These are phyloP conservation scores for Drosophila anceps DNA, from an alignment of 2,888 invertebrate species.

Conservation along the genomic window DNA sequence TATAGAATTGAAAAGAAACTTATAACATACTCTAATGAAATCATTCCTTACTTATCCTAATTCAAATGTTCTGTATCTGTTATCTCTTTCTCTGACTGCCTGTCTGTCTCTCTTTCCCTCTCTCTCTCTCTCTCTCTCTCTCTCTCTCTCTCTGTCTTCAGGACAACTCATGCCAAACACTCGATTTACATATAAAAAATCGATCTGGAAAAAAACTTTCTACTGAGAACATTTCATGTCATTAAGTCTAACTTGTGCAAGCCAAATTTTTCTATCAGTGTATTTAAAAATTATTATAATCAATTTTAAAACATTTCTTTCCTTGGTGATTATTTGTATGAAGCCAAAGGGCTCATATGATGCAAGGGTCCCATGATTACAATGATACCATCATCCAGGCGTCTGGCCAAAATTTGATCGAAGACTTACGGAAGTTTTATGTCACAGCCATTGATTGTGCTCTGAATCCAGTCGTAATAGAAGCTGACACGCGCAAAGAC, in stretches of 20 bases:
- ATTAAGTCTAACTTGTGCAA: not conserved
- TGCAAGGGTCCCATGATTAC: constrained; percentile 24
- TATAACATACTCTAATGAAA: too few relatives aligned
- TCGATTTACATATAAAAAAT: too few relatives aligned
- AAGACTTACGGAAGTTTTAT: constrained; percentile 22
- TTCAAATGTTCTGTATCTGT: too few relatives aligned
- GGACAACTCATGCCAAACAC: too few relatives aligned
- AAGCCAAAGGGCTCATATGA: constrained; percentile 24
- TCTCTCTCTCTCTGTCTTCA: too few relatives aligned
- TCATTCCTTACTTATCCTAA: too few relatives aligned
- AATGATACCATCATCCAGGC: constrained; percentile 46
- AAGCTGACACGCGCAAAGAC: constrained; percentile 81
- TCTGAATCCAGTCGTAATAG: constrained; percentile 82
- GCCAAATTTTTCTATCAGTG: not conserved
- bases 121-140: too few relatives aligned
- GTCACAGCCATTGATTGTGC: constrained; percentile 78
- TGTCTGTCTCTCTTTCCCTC: too few relatives aligned
- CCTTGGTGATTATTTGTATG: not conserved
- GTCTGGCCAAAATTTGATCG: constrained; percentile 43
- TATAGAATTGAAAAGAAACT: too few relatives aligned
- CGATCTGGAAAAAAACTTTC: too few relatives aligned
- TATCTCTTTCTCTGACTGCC: too few relatives aligned
- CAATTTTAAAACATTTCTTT: constrained; percentile 1
- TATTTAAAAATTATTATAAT: too few relatives aligned
- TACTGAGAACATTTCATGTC: not conserved